Conservation (phyloP, 2,797 vertebrate species). For the Enteromius unitaeniatus region DNA sequence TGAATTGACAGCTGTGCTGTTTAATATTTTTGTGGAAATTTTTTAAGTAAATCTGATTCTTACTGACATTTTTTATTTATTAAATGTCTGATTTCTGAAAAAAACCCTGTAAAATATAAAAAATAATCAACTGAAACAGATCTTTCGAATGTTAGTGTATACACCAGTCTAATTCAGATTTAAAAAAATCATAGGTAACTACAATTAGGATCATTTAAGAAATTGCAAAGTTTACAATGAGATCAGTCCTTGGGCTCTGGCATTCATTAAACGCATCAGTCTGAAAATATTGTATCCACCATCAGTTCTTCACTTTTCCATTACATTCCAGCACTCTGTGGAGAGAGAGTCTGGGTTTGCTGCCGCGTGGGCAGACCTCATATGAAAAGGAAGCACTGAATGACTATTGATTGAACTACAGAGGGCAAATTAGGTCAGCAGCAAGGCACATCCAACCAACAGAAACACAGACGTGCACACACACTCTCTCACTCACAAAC, state of each 20-base stretch:
- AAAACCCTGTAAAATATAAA: neutral
- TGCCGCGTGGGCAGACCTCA: constrained; percentile 40
- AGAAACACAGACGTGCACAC: constrained; percentile 59
- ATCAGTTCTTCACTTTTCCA: constrained; percentile 42
- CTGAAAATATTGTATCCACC: constrained; percentile 10
- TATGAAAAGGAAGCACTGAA: constrained; percentile 64
- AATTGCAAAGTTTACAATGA: neutral
- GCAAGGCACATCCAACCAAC: constrained; percentile 61
- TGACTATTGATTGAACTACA: constrained; percentile 67
- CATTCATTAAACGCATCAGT: constrained; percentile 9
- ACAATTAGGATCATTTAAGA: constrained; percentile 10
- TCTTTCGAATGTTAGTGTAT: neutral
- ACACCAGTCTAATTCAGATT: too few relatives aligned
- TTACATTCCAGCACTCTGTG: constrained; percentile 37
- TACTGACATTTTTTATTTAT: neutral
- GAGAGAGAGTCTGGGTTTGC: constrained; percentile 36
- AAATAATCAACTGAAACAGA: neutral
- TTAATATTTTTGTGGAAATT: neutral
- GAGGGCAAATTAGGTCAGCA: constrained; percentile 65
- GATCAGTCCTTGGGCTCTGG: constrained; percentile 10
- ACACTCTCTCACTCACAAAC: constrained; percentile 44
- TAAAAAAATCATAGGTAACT: neutral
- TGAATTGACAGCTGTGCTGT: neutral
- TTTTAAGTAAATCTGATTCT: neutral
- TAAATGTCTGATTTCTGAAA: neutral